phyloP scores from a whole-genome alignment of 2,888 invertebrate genomes.

The Eremobia ochroleuca region DNA sequence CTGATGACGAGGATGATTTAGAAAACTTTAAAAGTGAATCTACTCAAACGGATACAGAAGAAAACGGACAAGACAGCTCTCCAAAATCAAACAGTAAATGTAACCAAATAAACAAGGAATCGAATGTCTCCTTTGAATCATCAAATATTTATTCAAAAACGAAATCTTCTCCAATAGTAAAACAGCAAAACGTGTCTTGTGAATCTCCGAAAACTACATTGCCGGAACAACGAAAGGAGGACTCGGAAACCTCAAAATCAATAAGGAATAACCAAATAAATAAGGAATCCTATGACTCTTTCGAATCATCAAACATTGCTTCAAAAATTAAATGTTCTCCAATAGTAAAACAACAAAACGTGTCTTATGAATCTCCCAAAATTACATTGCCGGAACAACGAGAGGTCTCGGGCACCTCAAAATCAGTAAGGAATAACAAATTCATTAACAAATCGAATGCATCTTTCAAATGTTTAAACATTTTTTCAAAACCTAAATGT shows the following conservation, averaged over 20 bases:
- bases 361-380: slow-evolving; percentile 7
- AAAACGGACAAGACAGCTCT: not conserved
- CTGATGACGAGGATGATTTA: slow-evolving; percentile 23
- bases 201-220: not conserved
- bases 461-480: not conserved
- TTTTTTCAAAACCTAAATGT: not conserved
- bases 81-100: slow-evolving; percentile 4
- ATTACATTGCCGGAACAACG: not conserved
- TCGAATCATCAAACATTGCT: not conserved
- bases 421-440: not conserved
- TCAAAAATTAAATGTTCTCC: not conserved
- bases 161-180: not conserved
- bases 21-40: slow-evolving; percentile 14
- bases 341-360: slow-evolving; percentile 12
- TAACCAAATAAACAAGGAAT: slow-evolving; percentile 7
- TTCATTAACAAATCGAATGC: not conserved
- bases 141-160: not conserved
- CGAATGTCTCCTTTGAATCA: not conserved
- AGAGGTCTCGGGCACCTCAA: not conserved
- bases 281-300: not conserved
- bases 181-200: not conserved
- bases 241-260: slow-evolving; percentile 2
- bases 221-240: not conserved
- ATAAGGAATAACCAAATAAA: not conserved
- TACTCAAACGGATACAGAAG: slow-evolving; percentile 17